phyloP scores from a whole-genome alignment of 2,797 vertebrate genomes.

The Sebastes alutus region DNA sequence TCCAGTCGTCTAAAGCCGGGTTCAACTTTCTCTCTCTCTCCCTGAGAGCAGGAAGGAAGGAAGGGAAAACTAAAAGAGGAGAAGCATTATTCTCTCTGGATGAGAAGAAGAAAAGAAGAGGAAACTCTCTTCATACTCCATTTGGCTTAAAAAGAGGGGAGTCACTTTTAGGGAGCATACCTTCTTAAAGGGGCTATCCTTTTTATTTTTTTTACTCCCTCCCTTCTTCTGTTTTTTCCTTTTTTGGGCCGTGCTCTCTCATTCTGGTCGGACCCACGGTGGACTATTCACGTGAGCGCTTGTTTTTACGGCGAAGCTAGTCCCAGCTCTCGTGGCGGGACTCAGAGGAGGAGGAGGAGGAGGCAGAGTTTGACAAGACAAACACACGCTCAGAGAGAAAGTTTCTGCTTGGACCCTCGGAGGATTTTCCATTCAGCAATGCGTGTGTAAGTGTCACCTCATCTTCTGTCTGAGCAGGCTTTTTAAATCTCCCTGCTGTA shows the following conservation, averaged over 20 bases:
- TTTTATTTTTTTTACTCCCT: conserved; percentile 20
- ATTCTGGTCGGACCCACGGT: conserved; percentile 46
- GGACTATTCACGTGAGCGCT: conserved; percentile 69
- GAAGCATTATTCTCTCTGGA: conserved; percentile 31
- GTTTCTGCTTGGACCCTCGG: conserved; percentile 43
- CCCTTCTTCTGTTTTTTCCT: conserved; percentile 36
- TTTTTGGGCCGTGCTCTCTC: conserved; percentile 55
- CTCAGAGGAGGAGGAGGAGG: conserved; percentile 23
- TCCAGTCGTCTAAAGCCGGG: conserved; percentile 76
- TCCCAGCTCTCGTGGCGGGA: conserved; percentile 55
- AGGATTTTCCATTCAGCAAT: conserved; percentile 71
- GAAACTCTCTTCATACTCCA: conserved; percentile 39
- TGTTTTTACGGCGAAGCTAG: conserved; percentile 63
- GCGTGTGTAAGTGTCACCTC: conserved; percentile 78
- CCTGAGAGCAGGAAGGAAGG: conserved; percentile 54
- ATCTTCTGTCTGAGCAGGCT: conserved; percentile 30
- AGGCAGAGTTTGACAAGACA: conserved; percentile 63
- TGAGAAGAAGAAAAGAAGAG: conserved; percentile 46
- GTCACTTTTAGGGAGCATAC: conserved; percentile 62
- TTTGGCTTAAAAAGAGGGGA: conserved; percentile 58
- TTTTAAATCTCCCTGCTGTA: conserved; percentile 12
- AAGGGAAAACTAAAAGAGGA: conserved; percentile 41
- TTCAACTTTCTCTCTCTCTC: conserved; percentile 66
- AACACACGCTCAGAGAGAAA: conserved; percentile 50
- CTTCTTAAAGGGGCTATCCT: conserved; percentile 72